These are phyloP conservation scores for Brachypalpus laphriformis DNA, from an alignment of 2,888 invertebrate species.

Conservation along the genomic window DNA sequence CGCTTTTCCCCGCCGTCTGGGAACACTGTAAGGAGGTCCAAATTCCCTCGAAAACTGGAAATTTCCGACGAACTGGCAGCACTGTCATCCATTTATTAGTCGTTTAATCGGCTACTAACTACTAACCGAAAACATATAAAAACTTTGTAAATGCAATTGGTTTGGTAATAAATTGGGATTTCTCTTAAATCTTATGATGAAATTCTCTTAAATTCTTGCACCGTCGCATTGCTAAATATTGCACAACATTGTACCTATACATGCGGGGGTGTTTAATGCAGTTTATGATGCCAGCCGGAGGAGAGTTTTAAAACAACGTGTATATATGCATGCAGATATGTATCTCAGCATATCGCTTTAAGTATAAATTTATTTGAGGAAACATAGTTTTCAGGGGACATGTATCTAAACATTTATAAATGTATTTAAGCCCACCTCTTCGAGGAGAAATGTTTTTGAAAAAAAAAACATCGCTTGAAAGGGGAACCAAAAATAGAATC, in stretches of 20 bases:
- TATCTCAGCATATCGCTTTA: too few relatives aligned
- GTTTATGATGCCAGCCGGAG: background rate
- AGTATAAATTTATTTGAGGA: too few relatives aligned
- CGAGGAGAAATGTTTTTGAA: background rate
- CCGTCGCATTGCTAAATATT: conserved; percentile 25
- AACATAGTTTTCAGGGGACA: background rate
- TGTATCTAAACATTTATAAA: conserved; percentile 17
- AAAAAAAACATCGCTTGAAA: conserved; percentile 49
- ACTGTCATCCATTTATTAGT: conserved; percentile 43
- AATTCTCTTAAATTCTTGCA: conserved; percentile 34
- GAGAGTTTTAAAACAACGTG: background rate
- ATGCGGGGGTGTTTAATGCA: conserved; percentile 1
- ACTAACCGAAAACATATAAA: too few relatives aligned
- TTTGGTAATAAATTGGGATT: conserved; percentile 18
- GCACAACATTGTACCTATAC: conserved; percentile 18
- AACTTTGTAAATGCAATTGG: conserved; percentile 17
- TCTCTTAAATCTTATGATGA: background rate
- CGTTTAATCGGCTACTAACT: conserved; percentile 6
- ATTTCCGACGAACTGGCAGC: too few relatives aligned
- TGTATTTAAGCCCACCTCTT: conserved; percentile 11
- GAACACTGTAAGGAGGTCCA: too few relatives aligned
- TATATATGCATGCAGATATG: too few relatives aligned
- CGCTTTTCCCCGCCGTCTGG: too few relatives aligned
- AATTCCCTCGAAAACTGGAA: too few relatives aligned
- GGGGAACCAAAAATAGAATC: conserved; percentile 61